These are phyloP conservation scores for Drosophila subpulchrella DNA, from an alignment of 1,140 invertebrate genomes.

Conservation along the genomic window DNA sequence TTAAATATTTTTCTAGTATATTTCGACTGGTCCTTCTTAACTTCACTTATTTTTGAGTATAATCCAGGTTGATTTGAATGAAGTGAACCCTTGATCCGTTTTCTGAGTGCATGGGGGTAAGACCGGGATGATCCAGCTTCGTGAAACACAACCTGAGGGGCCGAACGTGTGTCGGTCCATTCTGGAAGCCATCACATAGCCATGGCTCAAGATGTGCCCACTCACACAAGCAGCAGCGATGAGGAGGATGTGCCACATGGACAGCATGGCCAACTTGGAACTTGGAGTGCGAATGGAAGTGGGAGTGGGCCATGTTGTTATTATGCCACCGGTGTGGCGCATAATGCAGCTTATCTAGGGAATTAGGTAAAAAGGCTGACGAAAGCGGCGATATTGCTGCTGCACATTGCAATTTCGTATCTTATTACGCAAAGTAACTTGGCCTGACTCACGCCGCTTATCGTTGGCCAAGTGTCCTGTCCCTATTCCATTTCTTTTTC, in stretches of 20 bases:
- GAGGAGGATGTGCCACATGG: constrained; percentile 30
- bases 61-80: constrained; percentile 25
- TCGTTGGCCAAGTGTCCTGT: constrained; percentile 69
- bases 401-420: constrained; percentile 77
- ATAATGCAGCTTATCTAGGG: constrained; percentile 81
- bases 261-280: constrained; percentile 26
- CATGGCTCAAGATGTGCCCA: constrained; percentile 53
- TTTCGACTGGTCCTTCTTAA: neutral
- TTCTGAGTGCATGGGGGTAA: constrained; percentile 12
- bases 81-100: constrained; percentile 13
- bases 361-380: constrained; percentile 78
- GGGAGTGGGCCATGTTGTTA: constrained; percentile 39
- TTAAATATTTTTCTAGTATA: neutral
- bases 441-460: constrained; percentile 60
- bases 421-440: constrained; percentile 75
- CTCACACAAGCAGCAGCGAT: constrained; percentile 47
- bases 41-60: constrained; percentile 1
- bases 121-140: constrained; percentile 15
- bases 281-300: neutral
- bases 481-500: constrained; percentile 6
- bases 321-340: constrained; percentile 74
- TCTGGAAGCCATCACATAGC: constrained; percentile 31
- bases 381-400: constrained; percentile 60
- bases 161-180: constrained; percentile 27
- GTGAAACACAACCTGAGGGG: constrained; percentile 27